Evolutionary conservation across 1,140 invertebrate species (phyloP).

Genomic region (Hormaphis cornu): DNA sequence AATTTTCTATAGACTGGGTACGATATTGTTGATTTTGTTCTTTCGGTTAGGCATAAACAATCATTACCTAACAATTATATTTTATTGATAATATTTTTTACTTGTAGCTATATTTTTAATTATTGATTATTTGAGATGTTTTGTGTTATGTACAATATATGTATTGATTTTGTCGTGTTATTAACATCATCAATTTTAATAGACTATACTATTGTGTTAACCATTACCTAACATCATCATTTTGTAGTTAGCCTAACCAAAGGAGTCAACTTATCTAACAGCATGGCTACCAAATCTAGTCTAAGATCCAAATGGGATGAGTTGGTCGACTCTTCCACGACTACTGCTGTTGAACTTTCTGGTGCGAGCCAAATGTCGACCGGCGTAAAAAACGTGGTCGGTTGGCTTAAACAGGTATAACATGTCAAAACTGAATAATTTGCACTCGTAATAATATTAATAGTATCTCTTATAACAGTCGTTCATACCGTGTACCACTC

Average conservation of each 20-base stretch:
- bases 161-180: not conserved
- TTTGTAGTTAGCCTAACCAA: conserved; percentile 30
- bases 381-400: conserved; percentile 58
- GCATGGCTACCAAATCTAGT: conserved; percentile 39
- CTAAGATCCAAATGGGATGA: conserved; percentile 56
- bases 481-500: too few species aligned
- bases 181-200: not conserved
- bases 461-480: too few species aligned
- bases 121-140: too few species aligned
- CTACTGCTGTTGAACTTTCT: conserved; percentile 40
- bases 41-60: too few species aligned
- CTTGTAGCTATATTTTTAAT: not conserved
- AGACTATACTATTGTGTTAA: not conserved
- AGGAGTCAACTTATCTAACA: conserved; percentile 23
- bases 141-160: not conserved
- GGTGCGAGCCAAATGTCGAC: conserved; percentile 46
- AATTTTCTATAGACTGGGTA: not conserved
- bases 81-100: not conserved
- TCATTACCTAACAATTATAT: too few species aligned
- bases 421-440: not conserved
- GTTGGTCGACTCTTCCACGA: conserved; percentile 49
- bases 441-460: too few species aligned
- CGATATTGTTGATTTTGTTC: too few species aligned
- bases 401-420: conserved; percentile 64
- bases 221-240: conserved; percentile 8